Evolutionary conservation across 1,140 invertebrate genomes (phyloP), one percentile per base, ranked within the genome.

Genomic region (Thereuonema tuberculata): DNA sequence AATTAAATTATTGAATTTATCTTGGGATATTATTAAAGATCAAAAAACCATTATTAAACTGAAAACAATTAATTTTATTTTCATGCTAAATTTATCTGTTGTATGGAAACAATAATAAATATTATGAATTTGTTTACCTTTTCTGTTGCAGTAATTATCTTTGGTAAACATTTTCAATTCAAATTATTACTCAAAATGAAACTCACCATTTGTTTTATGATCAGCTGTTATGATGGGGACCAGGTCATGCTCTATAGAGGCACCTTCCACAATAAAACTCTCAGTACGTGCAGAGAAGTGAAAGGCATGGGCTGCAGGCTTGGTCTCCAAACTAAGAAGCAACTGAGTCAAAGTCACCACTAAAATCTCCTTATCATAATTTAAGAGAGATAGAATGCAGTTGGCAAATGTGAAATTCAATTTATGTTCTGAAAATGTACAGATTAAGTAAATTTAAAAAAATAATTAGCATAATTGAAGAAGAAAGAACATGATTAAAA

Each of bases 321-420:
- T 74, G n/a, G 83, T 84, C 67, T 87, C 85, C 46, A 84, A 68
- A 28, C 83, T 86, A 0, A 80, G 77, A 1, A 85, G 72, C 66
- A 88, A 81, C 67, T 89, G 85, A 0, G 84, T 84, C 25, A 89
- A 67, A 12, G 84, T 86, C 58, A 85, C 68, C 2, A 87, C 80
- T 27, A 88, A 69, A 29, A 89, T 80, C 73, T 89, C 86, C 65
- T 81, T 82, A 47, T 79, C 78, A 57, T 82, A 77, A 64, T 83
- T 85, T 57, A 84, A 75, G 46, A 89, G 69, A 43, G 82, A 84
- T 21, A 87, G 49, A 29, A 81, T 83, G 67, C 80, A 83, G 68
- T 87, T 86, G 21, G 84, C 84, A 31, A 90, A 68, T 12, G 85
- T 85, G 62, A 90, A 78, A 73, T 87, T 87, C 37, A 86, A 76